Conservation (phyloP, 2,113 vertebrate genomes). For the Campylomormyrus tamandua region DNA sequence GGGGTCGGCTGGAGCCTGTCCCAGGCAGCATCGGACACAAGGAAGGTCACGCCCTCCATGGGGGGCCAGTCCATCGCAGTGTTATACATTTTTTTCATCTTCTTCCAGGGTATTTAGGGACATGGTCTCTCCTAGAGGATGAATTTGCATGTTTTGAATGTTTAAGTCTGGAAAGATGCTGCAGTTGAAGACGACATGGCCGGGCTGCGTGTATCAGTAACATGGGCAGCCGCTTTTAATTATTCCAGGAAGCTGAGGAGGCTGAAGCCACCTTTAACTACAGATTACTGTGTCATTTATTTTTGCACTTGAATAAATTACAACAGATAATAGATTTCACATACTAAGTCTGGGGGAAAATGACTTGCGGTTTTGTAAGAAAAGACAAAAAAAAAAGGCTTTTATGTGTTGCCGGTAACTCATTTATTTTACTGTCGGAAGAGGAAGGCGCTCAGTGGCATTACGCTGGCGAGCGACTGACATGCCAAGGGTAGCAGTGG, state of each 20-base stretch:
- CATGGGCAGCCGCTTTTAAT: not conserved
- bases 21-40: not conserved
- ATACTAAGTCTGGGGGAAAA: not conserved
- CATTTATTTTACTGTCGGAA: not conserved
- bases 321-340: slow-evolving; percentile 20
- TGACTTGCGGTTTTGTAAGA: slow-evolving; percentile 2
- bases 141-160: not conserved
- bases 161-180: not conserved
- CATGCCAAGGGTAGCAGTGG: not conserved
- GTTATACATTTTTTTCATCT: not conserved
- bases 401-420: slow-evolving; percentile 5
- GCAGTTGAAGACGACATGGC: not conserved
- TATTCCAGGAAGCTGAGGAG: not conserved
- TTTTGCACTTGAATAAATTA: slow-evolving; percentile 21
- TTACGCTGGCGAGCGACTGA: not conserved
- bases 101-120: not conserved
- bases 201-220: not conserved
- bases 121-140: not conserved
- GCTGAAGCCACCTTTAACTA: not conserved
- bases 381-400: not conserved
- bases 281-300: slow-evolving; percentile 10
- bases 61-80: not conserved
- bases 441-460: not conserved
- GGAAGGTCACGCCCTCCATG: not conserved
- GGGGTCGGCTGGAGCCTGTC: not conserved